These are phyloP conservation scores for Hapalemur alaotrensis DNA, from an alignment of 2,797 vertebrate species.

Conservation along the genomic window DNA sequence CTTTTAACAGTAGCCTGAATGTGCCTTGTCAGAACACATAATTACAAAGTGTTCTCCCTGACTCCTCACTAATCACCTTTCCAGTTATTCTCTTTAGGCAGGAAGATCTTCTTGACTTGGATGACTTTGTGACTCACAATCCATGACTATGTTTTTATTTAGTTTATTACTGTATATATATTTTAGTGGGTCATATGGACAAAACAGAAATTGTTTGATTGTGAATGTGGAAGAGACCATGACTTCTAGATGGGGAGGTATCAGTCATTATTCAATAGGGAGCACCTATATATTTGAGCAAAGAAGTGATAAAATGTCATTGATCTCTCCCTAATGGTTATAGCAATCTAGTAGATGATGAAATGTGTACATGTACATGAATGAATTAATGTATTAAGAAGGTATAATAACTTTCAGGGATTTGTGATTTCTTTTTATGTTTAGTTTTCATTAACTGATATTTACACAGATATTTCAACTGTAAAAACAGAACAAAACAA, in stretches of 20 bases:
- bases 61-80: not conserved
- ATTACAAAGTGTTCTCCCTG: not conserved
- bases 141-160: not conserved
- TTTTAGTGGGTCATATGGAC: not conserved
- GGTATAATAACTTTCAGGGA: not conserved
- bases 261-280: not conserved
- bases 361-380: not conserved
- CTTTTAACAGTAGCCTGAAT: not conserved
- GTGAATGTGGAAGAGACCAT: not conserved
- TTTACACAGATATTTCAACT: not conserved
- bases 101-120: not conserved
- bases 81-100: not conserved
- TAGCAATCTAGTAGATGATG: not conserved
- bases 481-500: not conserved
- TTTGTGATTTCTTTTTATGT: not conserved
- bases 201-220: slow-evolving; percentile 2
- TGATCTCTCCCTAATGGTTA: not conserved
- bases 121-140: not conserved
- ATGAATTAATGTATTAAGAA: not conserved
- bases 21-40: not conserved
- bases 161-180: not conserved
- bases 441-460: not conserved
- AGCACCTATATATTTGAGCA: not conserved
- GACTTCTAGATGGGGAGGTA: not conserved
- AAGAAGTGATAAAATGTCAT: not conserved